Evolutionary conservation across 2,113 vertebrate species (phyloP).

Genomic region (Himantopus leucocephalus): DNA sequence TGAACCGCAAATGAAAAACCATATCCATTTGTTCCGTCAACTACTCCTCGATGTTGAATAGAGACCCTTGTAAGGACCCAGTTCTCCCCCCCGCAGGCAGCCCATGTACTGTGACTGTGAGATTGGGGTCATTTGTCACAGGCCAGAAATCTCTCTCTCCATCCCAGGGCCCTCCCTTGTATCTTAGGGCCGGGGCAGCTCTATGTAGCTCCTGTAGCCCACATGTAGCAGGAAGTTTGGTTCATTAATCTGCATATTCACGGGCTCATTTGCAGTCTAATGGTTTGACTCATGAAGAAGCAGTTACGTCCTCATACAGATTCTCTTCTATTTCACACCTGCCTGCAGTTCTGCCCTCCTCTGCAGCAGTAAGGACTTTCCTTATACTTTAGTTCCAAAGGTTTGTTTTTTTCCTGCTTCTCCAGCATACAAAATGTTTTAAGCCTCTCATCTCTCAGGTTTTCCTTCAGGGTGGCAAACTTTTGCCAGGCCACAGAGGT

Average conservation of each 20-base stretch:
- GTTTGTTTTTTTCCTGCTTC: neutral
- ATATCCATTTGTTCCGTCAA: neutral
- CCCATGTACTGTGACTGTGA: accelerated
- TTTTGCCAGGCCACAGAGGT: neutral
- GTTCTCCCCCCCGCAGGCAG: neutral
- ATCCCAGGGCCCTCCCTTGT: neutral
- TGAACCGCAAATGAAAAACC: neutral
- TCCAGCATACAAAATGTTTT: neutral
- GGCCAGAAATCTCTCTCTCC: neutral
- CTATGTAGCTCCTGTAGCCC: neutral
- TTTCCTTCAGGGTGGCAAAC: neutral
- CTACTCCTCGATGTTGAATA: neutral
- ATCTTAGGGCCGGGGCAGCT: neutral
- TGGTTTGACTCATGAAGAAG: neutral
- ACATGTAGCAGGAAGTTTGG: neutral
- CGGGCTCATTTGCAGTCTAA: neutral
- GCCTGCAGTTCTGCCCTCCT: neutral
- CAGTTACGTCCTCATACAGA: neutral
- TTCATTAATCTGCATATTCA: neutral
- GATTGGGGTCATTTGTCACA: neutral
- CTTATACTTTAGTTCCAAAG: neutral
- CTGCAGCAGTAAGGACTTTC: neutral
- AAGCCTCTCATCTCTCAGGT: neutral
- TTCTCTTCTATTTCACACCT: neutral
- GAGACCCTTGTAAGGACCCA: accelerated